A percentile compares a stretch with the other conserved stretches of the same genome.
Conservation (phyloP, 2,113 vertebrate genomes). For the Typhlomys cinereus region DNA sequence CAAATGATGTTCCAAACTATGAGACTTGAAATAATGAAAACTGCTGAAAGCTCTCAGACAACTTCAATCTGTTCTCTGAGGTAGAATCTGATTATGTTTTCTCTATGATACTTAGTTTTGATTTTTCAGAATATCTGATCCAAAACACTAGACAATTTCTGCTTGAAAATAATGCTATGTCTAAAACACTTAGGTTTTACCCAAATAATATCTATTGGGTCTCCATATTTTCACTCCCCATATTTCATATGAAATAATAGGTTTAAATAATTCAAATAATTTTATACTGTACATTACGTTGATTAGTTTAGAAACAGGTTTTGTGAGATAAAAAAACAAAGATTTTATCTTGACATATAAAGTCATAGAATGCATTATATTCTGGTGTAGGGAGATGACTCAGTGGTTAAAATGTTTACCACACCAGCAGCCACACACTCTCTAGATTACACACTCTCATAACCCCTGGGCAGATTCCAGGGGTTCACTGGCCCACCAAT, state of each 20-base stretch:
- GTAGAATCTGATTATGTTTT: not conserved
- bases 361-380: too few relatives aligned
- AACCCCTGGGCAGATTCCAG: too few relatives aligned
- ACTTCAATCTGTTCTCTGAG: not conserved
- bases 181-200: slow-evolving; percentile 2
- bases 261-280: not conserved
- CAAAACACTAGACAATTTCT: slow-evolving; percentile 3
- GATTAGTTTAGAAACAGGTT: not conserved
- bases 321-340: not conserved
- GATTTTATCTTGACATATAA: too few relatives aligned
- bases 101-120: not conserved
- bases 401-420: too few relatives aligned
- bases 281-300: not conserved
- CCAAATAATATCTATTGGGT: not conserved
- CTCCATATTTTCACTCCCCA: not conserved
- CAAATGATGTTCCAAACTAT: not conserved
- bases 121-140: not conserved
- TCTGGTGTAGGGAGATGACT: too few relatives aligned
- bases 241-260: not conserved
- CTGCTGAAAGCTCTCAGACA: not conserved
- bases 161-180: slow-evolving; percentile 8
- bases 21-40: slow-evolving; percentile 2
- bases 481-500: too few relatives aligned
- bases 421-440: too few relatives aligned
- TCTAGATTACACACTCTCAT: too few relatives aligned